Conservation (phyloP, 2,888 invertebrate species). For the Poecilus cupreus region DNA sequence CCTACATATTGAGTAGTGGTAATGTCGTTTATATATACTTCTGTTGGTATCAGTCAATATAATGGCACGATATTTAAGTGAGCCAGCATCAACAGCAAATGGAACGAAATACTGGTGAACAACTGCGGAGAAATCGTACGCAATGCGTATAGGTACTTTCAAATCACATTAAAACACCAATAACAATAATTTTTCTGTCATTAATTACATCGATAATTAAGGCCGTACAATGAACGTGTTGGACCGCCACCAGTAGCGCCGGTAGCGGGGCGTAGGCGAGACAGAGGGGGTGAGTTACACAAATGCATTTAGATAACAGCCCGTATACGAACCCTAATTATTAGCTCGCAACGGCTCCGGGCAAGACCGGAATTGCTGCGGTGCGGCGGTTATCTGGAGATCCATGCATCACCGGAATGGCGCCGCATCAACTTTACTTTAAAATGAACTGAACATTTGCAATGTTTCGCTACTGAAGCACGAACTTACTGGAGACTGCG, state of each 20-base stretch:
- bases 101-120: not conserved
- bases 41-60: not conserved
- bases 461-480: not conserved
- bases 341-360: slow-evolving; percentile 54
- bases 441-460: not conserved
- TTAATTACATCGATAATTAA: slow-evolving; percentile 53
- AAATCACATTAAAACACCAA: slow-evolving; percentile 49
- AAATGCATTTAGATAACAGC: slow-evolving; percentile 52
- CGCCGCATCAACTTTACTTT: slow-evolving; percentile 22
- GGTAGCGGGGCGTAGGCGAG: not conserved
- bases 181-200: slow-evolving; percentile 50
- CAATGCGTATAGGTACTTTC: slow-evolving; percentile 33
- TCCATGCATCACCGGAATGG: slow-evolving; percentile 28
- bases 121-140: not conserved
- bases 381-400: slow-evolving; percentile 25
- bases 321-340: slow-evolving; percentile 54
- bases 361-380: slow-evolving; percentile 53
- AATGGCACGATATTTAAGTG: not conserved
- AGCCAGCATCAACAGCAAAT: too few species aligned
- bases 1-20: too few species aligned
- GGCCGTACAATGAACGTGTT: slow-evolving; percentile 11
- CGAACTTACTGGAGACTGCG: not conserved
- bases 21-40: too few species aligned
- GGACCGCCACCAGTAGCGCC: not conserved
- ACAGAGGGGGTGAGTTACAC: slow-evolving; percentile 33